Evolutionary conservation across 2,888 invertebrate species (phyloP), one percentile per base, ranked within the genome.

Genomic region (Pristionchus entomophagus): DNA sequence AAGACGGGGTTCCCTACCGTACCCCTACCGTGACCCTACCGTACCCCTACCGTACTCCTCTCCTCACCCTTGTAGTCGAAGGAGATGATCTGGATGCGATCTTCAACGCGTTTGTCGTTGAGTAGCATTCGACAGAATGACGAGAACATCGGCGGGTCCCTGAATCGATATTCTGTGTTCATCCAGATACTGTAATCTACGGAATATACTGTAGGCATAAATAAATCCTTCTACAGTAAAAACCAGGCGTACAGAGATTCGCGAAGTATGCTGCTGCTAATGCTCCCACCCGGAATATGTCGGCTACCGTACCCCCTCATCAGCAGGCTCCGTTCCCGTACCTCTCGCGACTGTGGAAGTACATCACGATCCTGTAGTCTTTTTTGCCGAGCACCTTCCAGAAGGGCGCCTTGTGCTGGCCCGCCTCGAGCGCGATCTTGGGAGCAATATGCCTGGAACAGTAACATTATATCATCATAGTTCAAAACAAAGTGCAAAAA

Each of bases 21-120:
- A 45, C 45, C 45, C 45, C 17, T 49, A 49, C 49, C 8, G 49
- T 49, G 17, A 49, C 17, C 49, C 17, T 49, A 49, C 49, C 14
- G 45, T 10, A 45, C 45, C 8, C 6, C n/a, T 56, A 56, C 56
- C 17, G 56, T 56, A 56, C n/a, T n/a, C 56, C 8, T 22, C 26
- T 29, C 5, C 35, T 35, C 35, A 65, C 69, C 69, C 41, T 73
- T 73, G 69, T 73, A 73, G 12, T 73, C 69, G 69, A 73, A 73
- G 69, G 41, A 38, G 69, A 73, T n/a, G 69, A 73, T 19, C 69
- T 73, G 69, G 38, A 73, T 59, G 26, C 19, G 22, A 17, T 17
- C 17, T 65, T 35, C 35, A 14, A 26, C 41, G 35, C 65, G n/a
- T n/a, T n/a, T n/a, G n/a, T n/a, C n/a, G n/a, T n/a, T n/a, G 19